Evolutionary conservation across 2,797 vertebrate genomes (phyloP), one percentile per base, ranked within the genome.

Genomic region (Aratinga solstitialis): DNA sequence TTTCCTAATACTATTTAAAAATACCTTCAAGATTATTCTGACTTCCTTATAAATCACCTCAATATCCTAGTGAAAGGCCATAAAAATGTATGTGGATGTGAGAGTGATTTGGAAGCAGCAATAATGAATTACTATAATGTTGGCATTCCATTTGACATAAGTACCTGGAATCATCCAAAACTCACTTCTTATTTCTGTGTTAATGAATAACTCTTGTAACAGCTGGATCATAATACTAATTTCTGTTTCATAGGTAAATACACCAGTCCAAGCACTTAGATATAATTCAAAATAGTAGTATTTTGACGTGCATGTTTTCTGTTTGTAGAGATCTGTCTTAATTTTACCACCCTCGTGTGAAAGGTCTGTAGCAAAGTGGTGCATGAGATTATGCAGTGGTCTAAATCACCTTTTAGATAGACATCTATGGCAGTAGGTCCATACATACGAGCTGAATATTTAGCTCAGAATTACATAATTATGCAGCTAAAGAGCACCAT

Each of bases 401-500:
- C 36, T 74, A 45, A 90, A 63, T 87, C 32, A 74, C 36, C 20
- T 71, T 84, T 93, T 40, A 62, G 47, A 54, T 8, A 36, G 61
- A 20, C 61, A 53, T 0, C 0, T 32, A 21, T 47, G 34, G 43
- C 56, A 48, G 30, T 29, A 67, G 38, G 36, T 45, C 30, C 56
- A 42, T 66, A 22, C 15, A 16, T 7, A 40, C 1, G 23, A 84
- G 40, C 36, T 81, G 47, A 90, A 50, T 56, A 71, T 75, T 86
- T 93, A 65, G 11, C 22, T 63, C 32, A 53, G 29, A 82, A 63
- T 82, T 71, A 29, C 50, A 53, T 93, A 93, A 95, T 90, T 90
- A 82, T 27, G 59, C 77, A 95, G 94, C 74, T 91, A 92, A 96
- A 96, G 71, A 92, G 91, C 96, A 93, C 95, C 96, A 95, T 97